Evolutionary conservation across 2,113 vertebrate genomes (phyloP).

Genomic region (Lathamus discolor): DNA sequence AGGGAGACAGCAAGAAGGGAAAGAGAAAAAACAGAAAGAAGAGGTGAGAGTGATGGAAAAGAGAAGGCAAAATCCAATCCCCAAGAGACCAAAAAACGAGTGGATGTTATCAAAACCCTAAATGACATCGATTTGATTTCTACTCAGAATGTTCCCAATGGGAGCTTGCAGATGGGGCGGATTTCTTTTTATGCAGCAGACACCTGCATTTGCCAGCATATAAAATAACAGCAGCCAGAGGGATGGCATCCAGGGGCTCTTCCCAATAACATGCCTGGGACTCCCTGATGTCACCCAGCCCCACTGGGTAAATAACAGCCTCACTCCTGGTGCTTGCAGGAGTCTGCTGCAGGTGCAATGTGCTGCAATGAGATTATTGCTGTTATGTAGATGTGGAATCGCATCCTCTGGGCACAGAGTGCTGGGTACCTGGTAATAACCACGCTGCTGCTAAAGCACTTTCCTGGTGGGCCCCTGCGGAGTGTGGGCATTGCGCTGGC

Average conservation of each 20-base stretch:
- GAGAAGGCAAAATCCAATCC: not conserved
- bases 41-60: not conserved
- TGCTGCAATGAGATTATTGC: accelerated
- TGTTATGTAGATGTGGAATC: not conserved
- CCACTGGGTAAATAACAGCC: accelerated
- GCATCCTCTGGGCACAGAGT: not conserved
- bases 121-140: not conserved
- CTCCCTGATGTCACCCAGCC: accelerated
- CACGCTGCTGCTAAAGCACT: accelerated
- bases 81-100: not conserved
- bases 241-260: not conserved
- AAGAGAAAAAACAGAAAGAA: not conserved
- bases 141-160: not conserved
- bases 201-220: not conserved
- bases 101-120: not conserved
- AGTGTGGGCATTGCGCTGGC: accelerated
- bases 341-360: not conserved
- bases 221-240: not conserved
- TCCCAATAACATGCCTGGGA: accelerated
- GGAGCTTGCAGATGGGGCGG: not conserved
- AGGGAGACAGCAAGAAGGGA: not conserved
- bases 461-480: accelerated
- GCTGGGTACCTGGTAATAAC: not conserved
- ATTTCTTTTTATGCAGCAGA: not conserved
- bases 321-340: not conserved